A percentile compares a stretch with the other conserved stretches of the same genome.
These are phyloP conservation scores for Hydractinia symbiolongicarpus DNA, from an alignment of 30 jellyfish, hydroid and myxozoan species.

Conservation along the genomic window DNA sequence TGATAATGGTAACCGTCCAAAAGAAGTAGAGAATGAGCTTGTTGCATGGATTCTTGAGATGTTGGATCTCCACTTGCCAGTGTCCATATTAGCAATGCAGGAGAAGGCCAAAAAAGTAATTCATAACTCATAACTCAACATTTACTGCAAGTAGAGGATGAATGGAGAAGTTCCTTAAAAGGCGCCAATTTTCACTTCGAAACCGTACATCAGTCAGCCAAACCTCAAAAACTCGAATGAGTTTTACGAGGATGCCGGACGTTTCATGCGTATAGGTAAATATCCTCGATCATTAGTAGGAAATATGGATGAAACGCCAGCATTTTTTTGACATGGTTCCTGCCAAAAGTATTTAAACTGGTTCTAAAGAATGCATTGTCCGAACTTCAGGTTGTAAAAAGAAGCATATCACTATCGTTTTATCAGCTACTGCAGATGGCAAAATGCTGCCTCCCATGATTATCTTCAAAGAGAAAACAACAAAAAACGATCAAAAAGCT, in stretches of 20 bases:
- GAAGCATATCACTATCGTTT: background rate
- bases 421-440: background rate
- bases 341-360: background rate
- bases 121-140: background rate
- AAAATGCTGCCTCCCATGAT: background rate
- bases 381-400: background rate
- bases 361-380: background rate
- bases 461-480: slow-evolving; percentile 7
- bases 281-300: background rate
- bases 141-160: no score
- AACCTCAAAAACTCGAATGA: background rate
- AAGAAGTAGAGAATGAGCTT: slow-evolving; percentile 6
- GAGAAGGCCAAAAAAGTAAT: slow-evolving; percentile 2
- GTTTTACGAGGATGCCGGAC: slow-evolving; percentile 10
- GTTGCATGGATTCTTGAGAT: background rate
- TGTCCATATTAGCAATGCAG: background rate
- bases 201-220: slow-evolving; percentile 16
- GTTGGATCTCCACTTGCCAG: background rate
- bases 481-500: no score
- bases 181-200: background rate
- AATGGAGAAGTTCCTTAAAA: no score
- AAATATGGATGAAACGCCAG: slow-evolving; percentile 1
- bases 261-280: slow-evolving; percentile 7
- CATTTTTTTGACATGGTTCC: slow-evolving; percentile 6
- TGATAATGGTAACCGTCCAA: background rate